These are phyloP conservation scores for Drosophila melanica DNA, from an alignment of 1,140 invertebrate genomes.

Conservation along the genomic window DNA sequence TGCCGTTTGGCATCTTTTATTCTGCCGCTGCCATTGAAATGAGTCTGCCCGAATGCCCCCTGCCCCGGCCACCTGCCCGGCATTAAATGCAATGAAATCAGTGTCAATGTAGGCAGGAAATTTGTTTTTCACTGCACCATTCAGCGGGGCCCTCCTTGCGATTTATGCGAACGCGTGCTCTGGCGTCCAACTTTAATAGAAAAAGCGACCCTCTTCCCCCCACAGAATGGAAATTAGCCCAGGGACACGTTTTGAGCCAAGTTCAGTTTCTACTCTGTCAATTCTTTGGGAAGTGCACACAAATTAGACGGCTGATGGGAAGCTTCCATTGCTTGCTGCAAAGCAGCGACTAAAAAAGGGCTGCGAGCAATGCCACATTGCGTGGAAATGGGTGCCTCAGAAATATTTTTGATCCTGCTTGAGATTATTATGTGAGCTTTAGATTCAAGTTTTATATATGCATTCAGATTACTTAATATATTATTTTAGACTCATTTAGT, in stretches of 20 bases:
- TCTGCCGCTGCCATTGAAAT: slow-evolving; percentile 61
- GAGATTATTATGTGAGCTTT: too few species aligned
- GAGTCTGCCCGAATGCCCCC: not conserved
- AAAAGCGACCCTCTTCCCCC: not conserved
- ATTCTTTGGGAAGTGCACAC: too few species aligned
- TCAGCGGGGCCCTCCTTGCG: slow-evolving; percentile 3
- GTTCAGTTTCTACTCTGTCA: not conserved
- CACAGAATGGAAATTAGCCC: slow-evolving; percentile 56
- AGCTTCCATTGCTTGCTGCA: not conserved
- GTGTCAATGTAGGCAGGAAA: slow-evolving; percentile 76
- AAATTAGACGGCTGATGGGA: too few species aligned
- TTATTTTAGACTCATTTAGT: not conserved
- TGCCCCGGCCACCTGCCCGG: slow-evolving; percentile 3
- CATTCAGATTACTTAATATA: too few species aligned
- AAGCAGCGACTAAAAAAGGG: not conserved
- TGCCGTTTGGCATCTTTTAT: slow-evolving; percentile 44
- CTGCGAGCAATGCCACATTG: not conserved
- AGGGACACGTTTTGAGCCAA: slow-evolving; percentile 18
- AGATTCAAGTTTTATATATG: too few species aligned
- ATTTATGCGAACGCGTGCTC: not conserved
- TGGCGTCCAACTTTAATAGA: slow-evolving; percentile 1
- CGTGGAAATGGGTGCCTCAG: not conserved
- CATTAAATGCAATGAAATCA: slow-evolving; percentile 72
- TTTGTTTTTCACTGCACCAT: slow-evolving; percentile 45
- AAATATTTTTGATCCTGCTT: not conserved